Base-by-base conservation (phyloP, 2,888 invertebrate genomes). In the Drosophila silvestris region DNA sequence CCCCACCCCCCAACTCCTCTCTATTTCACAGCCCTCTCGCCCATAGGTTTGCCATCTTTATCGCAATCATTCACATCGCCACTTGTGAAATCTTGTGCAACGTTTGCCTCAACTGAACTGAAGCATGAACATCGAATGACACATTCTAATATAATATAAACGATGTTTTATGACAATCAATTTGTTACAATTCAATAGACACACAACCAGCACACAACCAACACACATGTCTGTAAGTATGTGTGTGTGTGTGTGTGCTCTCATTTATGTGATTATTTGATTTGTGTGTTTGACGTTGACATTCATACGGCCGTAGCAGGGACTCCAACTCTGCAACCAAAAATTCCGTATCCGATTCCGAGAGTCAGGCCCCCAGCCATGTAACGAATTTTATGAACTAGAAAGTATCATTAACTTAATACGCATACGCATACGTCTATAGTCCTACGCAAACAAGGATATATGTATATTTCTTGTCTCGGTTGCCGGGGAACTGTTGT, bases 371-470 rank as follows among this genome's bases (percentile, higher is more conserved):
- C 47, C 59, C 51, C 54, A 81, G 69, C 60, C 76, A 65, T 62
- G 81, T 85, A 80, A 78, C 84, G 79, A 91, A 92, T 91, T 92
- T 92, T 92, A 92, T 93, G 93, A 93, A 91, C 91, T 93, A 92
- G 93, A 92, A 93, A 86, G 92, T 87, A 90, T 93, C 92, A 91
- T 92, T 91, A 93, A 93, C 91, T 93, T 93, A 91, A 93, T 91
- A 92, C 79, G 41, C 35, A 37, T 65, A 74, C 62, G 50, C 22
- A 14, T 47, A 47, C 41, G 41, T n/a, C 10, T 41, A 19, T 61
- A 41, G 58, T 51, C 63, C 52, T 69, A 75, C 53, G 75, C 62
- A 66, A 68, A 79, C 77, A 72, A 53, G 71, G 59, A 77, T 65
- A 39, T 33, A 50, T 57, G 61, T 65, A 47, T 50, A 12, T 14